Percentiles rank a stretch among this genome's conserved stretches.
Conservation (phyloP, 1,140 invertebrate genomes). For the Bombus waltoni region DNA sequence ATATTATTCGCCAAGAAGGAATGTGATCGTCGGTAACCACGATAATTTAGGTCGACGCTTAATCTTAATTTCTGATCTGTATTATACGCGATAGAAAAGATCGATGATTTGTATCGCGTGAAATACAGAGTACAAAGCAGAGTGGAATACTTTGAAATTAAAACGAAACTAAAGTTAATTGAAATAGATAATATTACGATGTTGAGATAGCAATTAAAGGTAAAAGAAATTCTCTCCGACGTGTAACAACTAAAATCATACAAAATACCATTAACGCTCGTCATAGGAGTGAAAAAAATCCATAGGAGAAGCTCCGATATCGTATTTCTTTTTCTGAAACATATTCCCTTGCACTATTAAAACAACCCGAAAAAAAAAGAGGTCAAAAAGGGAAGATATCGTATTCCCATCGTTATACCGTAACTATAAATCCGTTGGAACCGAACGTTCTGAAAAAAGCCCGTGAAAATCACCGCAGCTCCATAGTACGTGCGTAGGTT, state of each 20-base stretch:
- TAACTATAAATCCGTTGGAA: slow-evolving; percentile 12
- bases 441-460: not conserved
- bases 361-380: not conserved
- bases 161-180: not conserved
- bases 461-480: not conserved
- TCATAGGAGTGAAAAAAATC: not conserved
- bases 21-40: not conserved
- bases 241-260: not conserved
- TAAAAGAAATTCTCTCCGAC: not conserved
- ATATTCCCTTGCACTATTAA: not conserved
- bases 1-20: not conserved
- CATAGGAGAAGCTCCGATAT: not conserved
- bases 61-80: not conserved
- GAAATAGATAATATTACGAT: too few relatives aligned
- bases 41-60: not conserved
- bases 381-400: not conserved
- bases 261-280: not conserved
- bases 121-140: not conserved
- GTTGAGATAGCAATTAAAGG: not conserved
- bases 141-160: not conserved
- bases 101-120: not conserved
- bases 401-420: not conserved
- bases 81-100: not conserved
- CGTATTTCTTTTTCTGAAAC: not conserved
- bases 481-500: not conserved